Conservation (phyloP, 2,888 invertebrate genomes). For the Macrosoma leucophasiata region DNA sequence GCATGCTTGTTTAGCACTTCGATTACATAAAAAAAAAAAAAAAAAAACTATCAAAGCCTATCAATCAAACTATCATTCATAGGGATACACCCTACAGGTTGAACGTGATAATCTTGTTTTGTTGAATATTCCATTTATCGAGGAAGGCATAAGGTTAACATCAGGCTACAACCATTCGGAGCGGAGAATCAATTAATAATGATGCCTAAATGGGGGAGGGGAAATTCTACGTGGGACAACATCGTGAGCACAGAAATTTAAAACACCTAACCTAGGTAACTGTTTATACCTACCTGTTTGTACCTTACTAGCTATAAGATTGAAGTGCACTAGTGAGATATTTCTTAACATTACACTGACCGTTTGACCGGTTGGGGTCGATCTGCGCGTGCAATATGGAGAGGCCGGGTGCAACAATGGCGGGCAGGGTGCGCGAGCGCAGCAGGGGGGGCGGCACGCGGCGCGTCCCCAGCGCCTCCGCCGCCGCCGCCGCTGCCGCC, state of each 20-base stretch:
- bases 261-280: too few species aligned
- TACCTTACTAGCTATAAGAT: neutral
- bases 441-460: constrained; percentile 83
- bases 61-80: too few species aligned
- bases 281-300: neutral
- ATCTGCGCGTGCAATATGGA: constrained; percentile 88
- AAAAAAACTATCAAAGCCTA: too few species aligned
- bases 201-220: too few species aligned
- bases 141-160: neutral
- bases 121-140: neutral
- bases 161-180: neutral
- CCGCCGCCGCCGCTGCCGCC: constrained; percentile 69
- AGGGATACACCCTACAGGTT: too few species aligned
- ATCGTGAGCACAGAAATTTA: too few species aligned
- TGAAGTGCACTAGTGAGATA: neutral
- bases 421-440: constrained; percentile 89
- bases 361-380: constrained; percentile 77
- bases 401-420: constrained; percentile 90
- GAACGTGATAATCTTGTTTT: neutral
- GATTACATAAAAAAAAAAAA: too few species aligned
- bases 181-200: too few species aligned
- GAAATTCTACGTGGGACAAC: too few species aligned
- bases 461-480: constrained; percentile 66
- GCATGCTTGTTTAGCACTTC: too few species aligned
- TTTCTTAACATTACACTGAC: constrained; percentile 34